phyloP scores from a whole-genome alignment of 2,113 vertebrate species.

The Platichthys flesus region DNA sequence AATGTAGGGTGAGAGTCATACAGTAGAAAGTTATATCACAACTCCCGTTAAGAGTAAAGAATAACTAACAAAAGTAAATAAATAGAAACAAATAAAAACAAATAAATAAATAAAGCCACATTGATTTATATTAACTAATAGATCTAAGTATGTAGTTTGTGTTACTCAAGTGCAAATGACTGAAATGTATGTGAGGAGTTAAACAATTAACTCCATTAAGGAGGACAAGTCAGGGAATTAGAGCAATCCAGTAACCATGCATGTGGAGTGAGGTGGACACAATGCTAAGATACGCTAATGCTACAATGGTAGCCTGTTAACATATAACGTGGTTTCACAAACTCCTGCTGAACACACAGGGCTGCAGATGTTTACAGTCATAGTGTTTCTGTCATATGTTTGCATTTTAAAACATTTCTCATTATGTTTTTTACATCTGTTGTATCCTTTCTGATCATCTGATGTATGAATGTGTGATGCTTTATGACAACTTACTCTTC shows the following conservation, averaged over 20 bases:
- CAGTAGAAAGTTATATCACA: slow-evolving; percentile 27
- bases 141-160: background rate
- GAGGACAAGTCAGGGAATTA: background rate
- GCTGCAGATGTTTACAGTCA: background rate
- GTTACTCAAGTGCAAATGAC: slow-evolving; percentile 2
- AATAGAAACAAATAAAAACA: background rate
- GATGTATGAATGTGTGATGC: background rate
- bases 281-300: background rate
- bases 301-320: background rate
- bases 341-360: background rate
- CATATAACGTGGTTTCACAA: background rate
- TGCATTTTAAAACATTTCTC: background rate
- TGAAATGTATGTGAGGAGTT: background rate
- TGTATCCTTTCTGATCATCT: background rate
- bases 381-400: too few relatives aligned
- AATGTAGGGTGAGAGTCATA: background rate
- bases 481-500: too few relatives aligned
- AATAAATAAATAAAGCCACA: background rate
- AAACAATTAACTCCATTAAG: background rate
- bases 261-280: slow-evolving; percentile 11
- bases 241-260: slow-evolving; percentile 24
- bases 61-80: slow-evolving; percentile 1
- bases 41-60: background rate
- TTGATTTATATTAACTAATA: background rate
- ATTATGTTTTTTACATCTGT: background rate